phyloP scores from a whole-genome alignment of 2,888 invertebrate genomes.

The Pecten maximus region DNA sequence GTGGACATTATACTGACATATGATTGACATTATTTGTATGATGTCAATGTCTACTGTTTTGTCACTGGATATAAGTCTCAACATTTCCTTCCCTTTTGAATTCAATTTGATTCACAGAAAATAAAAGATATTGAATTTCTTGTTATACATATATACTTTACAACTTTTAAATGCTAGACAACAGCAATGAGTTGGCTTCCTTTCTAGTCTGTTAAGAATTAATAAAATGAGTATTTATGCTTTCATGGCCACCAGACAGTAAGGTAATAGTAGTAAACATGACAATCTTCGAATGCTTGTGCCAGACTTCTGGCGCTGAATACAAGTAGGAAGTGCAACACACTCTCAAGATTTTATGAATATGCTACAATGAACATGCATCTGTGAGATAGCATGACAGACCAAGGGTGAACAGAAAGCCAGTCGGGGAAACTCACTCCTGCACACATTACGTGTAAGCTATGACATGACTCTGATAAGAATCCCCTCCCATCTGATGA shows the following conservation, averaged over 20 bases:
- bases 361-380: neutral
- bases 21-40: neutral
- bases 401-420: neutral
- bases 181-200: neutral
- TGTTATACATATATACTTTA: neutral
- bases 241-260: neutral
- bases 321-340: neutral
- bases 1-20: neutral
- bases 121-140: neutral
- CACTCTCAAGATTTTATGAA: neutral
- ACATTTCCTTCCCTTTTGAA: neutral
- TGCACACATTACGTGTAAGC: neutral
- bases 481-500: slow-evolving; percentile 13
- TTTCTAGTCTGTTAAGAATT: neutral
- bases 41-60: neutral
- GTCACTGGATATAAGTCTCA: neutral
- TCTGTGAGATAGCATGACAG: neutral
- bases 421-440: neutral
- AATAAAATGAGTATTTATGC: neutral
- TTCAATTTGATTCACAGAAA: neutral
- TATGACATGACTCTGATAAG: neutral
- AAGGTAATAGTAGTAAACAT: neutral
- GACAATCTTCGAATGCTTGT: neutral
- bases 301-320: neutral
- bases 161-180: neutral